Conservation (phyloP, 2,797 vertebrate species). For the Triplophysa bombifrons region DNA sequence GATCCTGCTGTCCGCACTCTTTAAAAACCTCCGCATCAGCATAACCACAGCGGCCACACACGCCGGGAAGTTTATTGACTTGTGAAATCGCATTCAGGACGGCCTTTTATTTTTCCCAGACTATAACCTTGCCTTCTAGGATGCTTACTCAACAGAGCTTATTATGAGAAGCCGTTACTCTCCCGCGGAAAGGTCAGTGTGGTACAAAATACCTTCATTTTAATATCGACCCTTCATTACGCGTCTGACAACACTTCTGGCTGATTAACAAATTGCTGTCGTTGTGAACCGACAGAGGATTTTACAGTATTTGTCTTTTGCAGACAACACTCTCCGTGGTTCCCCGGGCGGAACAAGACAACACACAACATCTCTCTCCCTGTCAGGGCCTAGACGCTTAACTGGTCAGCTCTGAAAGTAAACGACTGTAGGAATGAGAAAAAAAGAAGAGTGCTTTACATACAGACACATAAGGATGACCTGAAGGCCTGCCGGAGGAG, state of each 20-base stretch:
- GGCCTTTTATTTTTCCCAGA: conserved; percentile 63
- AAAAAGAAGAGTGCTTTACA: conserved; percentile 64
- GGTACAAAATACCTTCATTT: conserved; percentile 67
- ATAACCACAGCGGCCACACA: conserved; percentile 56
- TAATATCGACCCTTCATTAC: conserved; percentile 70
- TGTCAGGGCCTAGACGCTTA: conserved; percentile 62
- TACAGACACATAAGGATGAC: conserved; percentile 77
- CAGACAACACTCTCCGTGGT: conserved; percentile 60
- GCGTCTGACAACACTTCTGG: conserved; percentile 73
- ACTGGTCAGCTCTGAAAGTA: conserved; percentile 56
- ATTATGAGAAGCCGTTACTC: conserved; percentile 73
- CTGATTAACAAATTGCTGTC: conserved; percentile 75
- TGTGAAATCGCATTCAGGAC: conserved; percentile 74
- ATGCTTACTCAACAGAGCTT: conserved; percentile 83
- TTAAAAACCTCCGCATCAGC: conserved; percentile 70
- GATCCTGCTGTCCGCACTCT: conserved; percentile 56
- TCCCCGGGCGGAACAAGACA: conserved; percentile 51
- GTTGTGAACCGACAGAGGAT: conserved; percentile 31
- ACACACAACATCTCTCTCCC: conserved; percentile 52
- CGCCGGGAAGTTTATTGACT: conserved; percentile 72
- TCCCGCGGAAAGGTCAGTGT: conserved; percentile 74
- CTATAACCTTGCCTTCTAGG: conserved; percentile 75
- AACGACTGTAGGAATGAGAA: conserved; percentile 23
- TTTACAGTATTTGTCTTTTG: background rate
- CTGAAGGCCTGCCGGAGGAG: conserved; percentile 75